These are phyloP conservation scores for Hydractinia symbiolongicarpus DNA, from an alignment of 30 jellyfish, hydroid and myxozoan genomes.

Conservation along the genomic window DNA sequence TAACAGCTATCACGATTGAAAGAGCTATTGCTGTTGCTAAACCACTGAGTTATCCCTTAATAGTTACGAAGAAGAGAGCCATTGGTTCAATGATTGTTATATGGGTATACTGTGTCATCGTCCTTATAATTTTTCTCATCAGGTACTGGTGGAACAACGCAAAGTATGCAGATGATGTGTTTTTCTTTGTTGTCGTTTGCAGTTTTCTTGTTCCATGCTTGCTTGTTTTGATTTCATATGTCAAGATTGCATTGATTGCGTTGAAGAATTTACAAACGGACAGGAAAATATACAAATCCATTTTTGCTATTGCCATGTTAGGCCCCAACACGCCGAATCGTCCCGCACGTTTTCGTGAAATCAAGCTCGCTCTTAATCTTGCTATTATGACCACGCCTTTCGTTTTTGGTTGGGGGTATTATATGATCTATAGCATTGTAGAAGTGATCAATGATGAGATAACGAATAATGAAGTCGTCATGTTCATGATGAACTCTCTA, in stretches of 20 bases:
- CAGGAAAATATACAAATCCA: conserved; percentile 2
- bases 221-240: conserved; percentile 1
- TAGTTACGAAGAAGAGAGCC: conserved; percentile 8
- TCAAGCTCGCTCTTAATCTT: conserved; percentile 6
- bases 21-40: conserved; percentile 15
- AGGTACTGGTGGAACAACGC: not conserved
- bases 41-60: conserved; percentile 5
- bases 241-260: not conserved
- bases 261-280: conserved; percentile 5
- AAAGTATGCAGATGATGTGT: not conserved
- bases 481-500: not conserved
- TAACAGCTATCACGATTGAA: conserved; percentile 4
- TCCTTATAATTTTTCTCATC: not conserved
- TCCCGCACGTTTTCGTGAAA: conserved; percentile 27
- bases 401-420: conserved; percentile 24
- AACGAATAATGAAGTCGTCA: conserved; percentile 2
- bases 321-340: not conserved
- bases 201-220: conserved; percentile 12
- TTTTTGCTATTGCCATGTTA: not conserved
- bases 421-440: not conserved
- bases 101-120: conserved; percentile 10
- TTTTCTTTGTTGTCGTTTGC: conserved; percentile 1
- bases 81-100: not conserved
- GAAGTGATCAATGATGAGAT: not conserved
- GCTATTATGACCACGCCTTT: conserved; percentile 23